Conservation (phyloP, 2,113 vertebrate species). For the Gyps fulvus region DNA sequence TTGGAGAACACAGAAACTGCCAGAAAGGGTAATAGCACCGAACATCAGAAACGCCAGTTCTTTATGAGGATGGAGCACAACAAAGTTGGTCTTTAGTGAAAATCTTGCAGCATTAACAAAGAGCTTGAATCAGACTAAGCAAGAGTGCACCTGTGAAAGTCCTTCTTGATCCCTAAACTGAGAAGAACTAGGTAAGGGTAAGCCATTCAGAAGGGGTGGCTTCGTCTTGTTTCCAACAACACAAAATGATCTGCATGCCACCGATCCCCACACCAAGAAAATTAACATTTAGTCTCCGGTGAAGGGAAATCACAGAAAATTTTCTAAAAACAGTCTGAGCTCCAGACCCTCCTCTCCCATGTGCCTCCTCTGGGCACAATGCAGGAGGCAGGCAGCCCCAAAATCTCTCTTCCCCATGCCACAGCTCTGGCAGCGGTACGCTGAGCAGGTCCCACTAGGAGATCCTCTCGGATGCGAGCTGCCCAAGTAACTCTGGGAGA, state of each 20-base stretch:
- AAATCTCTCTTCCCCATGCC: background rate
- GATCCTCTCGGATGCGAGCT: fast-evolving
- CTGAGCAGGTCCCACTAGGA: background rate
- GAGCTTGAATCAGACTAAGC: background rate
- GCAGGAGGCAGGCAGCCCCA: fast-evolving
- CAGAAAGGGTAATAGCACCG: background rate
- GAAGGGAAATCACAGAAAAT: background rate
- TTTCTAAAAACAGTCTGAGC: background rate
- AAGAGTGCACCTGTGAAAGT: background rate
- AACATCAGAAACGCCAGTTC: background rate
- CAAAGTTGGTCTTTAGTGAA: background rate
- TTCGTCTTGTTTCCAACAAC: background rate
- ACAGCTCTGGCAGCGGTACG: fast-evolving
- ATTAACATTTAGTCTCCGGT: background rate
- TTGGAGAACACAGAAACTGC: background rate
- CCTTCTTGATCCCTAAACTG: background rate
- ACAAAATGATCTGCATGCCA: background rate
- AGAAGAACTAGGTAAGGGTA: background rate
- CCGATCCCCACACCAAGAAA: background rate
- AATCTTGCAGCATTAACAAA: background rate
- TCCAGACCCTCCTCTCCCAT: background rate
- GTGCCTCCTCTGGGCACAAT: fast-evolving
- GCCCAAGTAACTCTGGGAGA: background rate
- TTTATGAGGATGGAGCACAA: background rate
- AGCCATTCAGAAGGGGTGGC: background rate